Conservation (phyloP, 2,113 vertebrate genomes). For the Tor tambroides region DNA sequence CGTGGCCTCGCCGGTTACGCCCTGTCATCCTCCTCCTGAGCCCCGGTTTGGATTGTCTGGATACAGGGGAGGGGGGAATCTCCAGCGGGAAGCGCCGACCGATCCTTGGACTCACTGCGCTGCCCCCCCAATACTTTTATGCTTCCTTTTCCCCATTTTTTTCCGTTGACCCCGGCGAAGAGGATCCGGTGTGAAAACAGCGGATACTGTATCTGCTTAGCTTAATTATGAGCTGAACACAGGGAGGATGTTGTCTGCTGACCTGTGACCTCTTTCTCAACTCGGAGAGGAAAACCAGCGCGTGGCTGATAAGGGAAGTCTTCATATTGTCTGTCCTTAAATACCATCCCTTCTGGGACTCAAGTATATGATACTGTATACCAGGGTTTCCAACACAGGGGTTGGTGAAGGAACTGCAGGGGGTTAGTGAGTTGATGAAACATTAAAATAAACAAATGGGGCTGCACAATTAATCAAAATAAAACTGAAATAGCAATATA, state of each 20-base stretch:
- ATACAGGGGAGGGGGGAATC: constrained; percentile 50
- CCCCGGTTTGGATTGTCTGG: constrained; percentile 56
- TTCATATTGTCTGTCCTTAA: constrained; percentile 17
- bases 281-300: constrained; percentile 78
- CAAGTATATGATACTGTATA: constrained; percentile 9
- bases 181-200: constrained; percentile 84
- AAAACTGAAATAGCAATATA: too few species aligned
- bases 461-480: background rate
- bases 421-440: background rate
- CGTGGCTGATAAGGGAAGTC: constrained; percentile 67
- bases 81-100: constrained; percentile 17
- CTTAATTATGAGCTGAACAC: constrained; percentile 88
- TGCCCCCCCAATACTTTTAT: constrained; percentile 73
- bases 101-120: constrained; percentile 60
- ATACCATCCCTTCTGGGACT: constrained; percentile 22
- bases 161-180: constrained; percentile 60
- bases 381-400: background rate
- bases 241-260: constrained; percentile 79
- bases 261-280: constrained; percentile 76
- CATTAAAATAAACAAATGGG: background rate
- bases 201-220: constrained; percentile 76
- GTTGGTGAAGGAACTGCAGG: background rate
- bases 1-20: background rate
- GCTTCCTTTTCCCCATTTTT: constrained; percentile 72
- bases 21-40: constrained; percentile 33